phyloP scores from a whole-genome alignment of 1,140 invertebrate species.

The Drosophila elegans region DNA sequence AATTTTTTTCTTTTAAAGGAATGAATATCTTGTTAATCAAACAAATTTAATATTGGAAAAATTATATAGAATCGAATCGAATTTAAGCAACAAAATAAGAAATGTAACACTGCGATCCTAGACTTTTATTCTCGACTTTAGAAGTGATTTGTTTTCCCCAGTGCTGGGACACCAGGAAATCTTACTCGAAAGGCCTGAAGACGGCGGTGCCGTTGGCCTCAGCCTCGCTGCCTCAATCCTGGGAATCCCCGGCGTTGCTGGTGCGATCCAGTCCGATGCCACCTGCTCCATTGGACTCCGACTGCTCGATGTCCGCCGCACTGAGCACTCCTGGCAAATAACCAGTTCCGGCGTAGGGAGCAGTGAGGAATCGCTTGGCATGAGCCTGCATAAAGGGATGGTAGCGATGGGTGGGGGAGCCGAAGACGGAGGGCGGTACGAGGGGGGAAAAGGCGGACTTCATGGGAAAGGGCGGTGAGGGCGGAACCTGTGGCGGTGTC shows the following conservation, averaged over 20 bases:
- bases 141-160: background rate
- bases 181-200: conserved; percentile 73
- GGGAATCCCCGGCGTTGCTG: conserved; percentile 64
- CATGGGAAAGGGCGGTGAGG: conserved; percentile 85
- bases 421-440: conserved; percentile 86
- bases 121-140: background rate
- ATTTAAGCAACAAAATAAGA: too few relatives aligned
- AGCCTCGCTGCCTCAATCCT: conserved; percentile 64
- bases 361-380: conserved; percentile 90
- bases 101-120: background rate
- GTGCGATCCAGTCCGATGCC: conserved; percentile 56
- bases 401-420: conserved; percentile 84
- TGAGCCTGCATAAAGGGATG: conserved; percentile 85
- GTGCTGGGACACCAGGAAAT: background rate
- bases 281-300: conserved; percentile 71
- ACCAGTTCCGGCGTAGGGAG: conserved; percentile 92
- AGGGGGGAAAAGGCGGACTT: conserved; percentile 91
- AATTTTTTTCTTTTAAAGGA: too few relatives aligned
- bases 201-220: conserved; percentile 48
- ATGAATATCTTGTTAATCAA: too few relatives aligned
- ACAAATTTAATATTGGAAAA: too few relatives aligned
- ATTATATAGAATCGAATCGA: too few relatives aligned
- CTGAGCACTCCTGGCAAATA: conserved; percentile 91
- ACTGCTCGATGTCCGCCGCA: conserved; percentile 86
- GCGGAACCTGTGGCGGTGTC: conserved; percentile 70